These are phyloP conservation scores for Schlechtendalia chinensis DNA, from an alignment of 1,140 invertebrate species.

Conservation along the genomic window DNA sequence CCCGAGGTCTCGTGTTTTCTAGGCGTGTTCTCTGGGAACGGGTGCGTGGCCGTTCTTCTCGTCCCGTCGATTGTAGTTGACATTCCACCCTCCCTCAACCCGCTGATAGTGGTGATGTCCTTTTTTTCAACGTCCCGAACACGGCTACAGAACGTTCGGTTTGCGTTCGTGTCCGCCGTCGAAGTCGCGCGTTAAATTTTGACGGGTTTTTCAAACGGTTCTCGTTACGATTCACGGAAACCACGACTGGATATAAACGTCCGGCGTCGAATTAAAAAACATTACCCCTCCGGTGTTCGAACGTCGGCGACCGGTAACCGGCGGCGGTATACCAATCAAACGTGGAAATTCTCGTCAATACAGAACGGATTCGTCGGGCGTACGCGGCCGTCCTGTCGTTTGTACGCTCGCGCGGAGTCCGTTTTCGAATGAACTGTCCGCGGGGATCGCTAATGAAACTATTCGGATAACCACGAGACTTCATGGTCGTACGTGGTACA, in stretches of 20 bases:
- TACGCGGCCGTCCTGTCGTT: neutral
- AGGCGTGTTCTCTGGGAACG: no score
- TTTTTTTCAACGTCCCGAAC: no score
- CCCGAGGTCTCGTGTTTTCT: no score
- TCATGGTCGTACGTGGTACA: neutral
- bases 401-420: neutral
- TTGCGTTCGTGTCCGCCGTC: no score
- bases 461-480: neutral
- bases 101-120: no score
- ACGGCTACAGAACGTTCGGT: no score
- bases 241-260: neutral
- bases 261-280: slow-evolving; percentile 42
- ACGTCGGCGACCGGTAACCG: slow-evolving; percentile 2
- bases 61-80: no score
- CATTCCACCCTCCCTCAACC: no score
- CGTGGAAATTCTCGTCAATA: slow-evolving; percentile 38
- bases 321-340: slow-evolving; percentile 32
- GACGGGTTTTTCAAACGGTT: no score
- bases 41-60: no score
- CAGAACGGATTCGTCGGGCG: neutral
- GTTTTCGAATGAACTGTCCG: slow-evolving; percentile 16
- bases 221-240: slow-evolving; percentile 6
- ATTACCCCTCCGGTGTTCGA: neutral
- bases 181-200: no score
- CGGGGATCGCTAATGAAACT: slow-evolving; percentile 37